Evolutionary conservation across 2,113 vertebrate genomes (phyloP).

Genomic region (Lota lota): DNA sequence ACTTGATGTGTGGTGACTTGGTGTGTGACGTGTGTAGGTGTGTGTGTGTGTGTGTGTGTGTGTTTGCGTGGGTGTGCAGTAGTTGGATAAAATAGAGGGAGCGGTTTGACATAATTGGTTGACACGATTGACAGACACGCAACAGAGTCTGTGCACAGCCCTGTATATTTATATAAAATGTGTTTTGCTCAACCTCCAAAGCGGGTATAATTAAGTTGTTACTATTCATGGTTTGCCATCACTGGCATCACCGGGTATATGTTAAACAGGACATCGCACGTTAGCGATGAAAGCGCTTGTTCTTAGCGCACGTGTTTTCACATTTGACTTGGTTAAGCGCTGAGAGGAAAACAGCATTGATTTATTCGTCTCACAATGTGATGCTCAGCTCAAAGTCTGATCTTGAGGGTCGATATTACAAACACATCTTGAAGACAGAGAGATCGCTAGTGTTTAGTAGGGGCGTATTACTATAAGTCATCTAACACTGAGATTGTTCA

Average conservation of each 20-base stretch:
- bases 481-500: too few species aligned
- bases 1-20: background rate
- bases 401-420: too few species aligned
- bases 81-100: background rate
- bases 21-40: background rate
- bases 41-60: background rate
- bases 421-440: too few species aligned
- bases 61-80: background rate
- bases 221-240: too few species aligned
- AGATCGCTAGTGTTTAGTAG: too few species aligned
- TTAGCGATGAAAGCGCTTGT: too few species aligned
- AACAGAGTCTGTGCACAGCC: background rate
- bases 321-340: conserved; percentile 33
- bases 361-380: conserved; percentile 21
- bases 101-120: background rate
- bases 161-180: background rate
- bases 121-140: background rate
- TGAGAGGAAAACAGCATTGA: conserved; percentile 19
- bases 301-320: conserved; percentile 10
- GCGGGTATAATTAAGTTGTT: too few species aligned
- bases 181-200: too few species aligned
- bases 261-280: too few species aligned
- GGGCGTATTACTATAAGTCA: too few species aligned
- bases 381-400: too few species aligned
- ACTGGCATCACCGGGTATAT: too few species aligned